Evolutionary conservation across 2,888 invertebrate genomes (phyloP).

Genomic region (Magallana nippona): DNA sequence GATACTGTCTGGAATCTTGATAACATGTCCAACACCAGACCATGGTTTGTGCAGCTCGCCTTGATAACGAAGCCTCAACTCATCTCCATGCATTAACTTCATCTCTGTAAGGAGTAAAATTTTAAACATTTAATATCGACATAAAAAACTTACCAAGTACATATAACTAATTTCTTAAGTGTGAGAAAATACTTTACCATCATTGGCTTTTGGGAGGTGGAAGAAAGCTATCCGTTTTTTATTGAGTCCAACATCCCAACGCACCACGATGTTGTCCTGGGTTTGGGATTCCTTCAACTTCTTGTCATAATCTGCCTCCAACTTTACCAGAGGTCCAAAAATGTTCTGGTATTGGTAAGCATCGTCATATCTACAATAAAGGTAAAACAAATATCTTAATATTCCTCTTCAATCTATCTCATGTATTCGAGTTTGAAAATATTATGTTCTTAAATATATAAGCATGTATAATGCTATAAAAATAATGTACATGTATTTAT

Average conservation of each 20-base stretch:
- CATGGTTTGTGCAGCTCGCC: slow-evolving; percentile 96
- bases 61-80: slow-evolving; percentile 91
- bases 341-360: slow-evolving; percentile 99
- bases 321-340: slow-evolving; percentile 96
- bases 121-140: background rate
- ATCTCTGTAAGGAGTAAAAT: slow-evolving; percentile 85
- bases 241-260: slow-evolving; percentile 99
- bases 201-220: slow-evolving; percentile 97
- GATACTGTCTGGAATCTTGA: slow-evolving; percentile 84
- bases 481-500: too few relatives aligned
- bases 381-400: too few relatives aligned
- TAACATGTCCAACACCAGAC: slow-evolving; percentile 99
- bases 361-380: slow-evolving; percentile 91
- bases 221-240: slow-evolving; percentile 99
- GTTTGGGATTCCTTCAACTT: slow-evolving; percentile 98
- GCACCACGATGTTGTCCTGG: slow-evolving; percentile 97
- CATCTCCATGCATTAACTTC: slow-evolving; percentile 99
- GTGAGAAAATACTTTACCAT: slow-evolving; percentile 81
- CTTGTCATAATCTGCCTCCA: slow-evolving; percentile 99
- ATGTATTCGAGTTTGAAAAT: too few relatives aligned
- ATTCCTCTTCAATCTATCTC: too few relatives aligned
- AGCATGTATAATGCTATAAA: too few relatives aligned
- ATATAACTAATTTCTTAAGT: background rate
- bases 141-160: background rate
- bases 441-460: too few relatives aligned